Conservation (phyloP, 2,797 vertebrate genomes). For the Borostomias antarcticus region DNA sequence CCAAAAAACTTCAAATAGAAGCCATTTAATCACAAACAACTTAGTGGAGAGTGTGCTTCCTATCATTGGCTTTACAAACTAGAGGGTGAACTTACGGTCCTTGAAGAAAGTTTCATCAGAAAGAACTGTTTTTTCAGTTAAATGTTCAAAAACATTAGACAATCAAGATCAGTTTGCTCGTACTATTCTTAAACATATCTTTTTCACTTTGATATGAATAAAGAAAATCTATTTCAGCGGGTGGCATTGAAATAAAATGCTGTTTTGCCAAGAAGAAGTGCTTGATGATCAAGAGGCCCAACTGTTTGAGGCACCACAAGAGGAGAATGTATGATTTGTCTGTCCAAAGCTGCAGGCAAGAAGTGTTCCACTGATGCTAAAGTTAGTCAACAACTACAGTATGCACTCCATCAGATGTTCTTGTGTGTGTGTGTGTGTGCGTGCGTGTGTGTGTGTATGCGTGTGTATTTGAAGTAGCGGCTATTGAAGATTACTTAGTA, state of each 20-base stretch:
- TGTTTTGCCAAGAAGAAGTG: constrained; percentile 42
- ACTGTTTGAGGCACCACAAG: constrained; percentile 37
- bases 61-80: constrained; percentile 65
- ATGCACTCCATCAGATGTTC: neutral
- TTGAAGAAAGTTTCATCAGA: constrained; percentile 37
- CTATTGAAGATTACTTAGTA: neutral
- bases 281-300: constrained; percentile 52
- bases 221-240: constrained; percentile 41
- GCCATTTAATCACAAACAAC: constrained; percentile 73
- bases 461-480: neutral
- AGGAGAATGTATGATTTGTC: constrained; percentile 32
- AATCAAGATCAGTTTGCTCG: constrained; percentile 18
- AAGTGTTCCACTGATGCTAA: constrained; percentile 43
- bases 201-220: constrained; percentile 47
- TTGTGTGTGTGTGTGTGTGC: too few species aligned
- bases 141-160: constrained; percentile 45
- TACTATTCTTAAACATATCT: constrained; percentile 27
- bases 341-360: constrained; percentile 43
- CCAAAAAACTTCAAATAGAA: constrained; percentile 77
- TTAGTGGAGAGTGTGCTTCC: constrained; percentile 63
- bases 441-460: too few species aligned
- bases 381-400: constrained; percentile 43
- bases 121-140: constrained; percentile 38
- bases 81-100: constrained; percentile 62
- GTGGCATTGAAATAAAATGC: constrained; percentile 49